These are phyloP conservation scores for Orbicella faveolata DNA, from an alignment of 64 coral and sea anemone species.

Conservation along the genomic window DNA sequence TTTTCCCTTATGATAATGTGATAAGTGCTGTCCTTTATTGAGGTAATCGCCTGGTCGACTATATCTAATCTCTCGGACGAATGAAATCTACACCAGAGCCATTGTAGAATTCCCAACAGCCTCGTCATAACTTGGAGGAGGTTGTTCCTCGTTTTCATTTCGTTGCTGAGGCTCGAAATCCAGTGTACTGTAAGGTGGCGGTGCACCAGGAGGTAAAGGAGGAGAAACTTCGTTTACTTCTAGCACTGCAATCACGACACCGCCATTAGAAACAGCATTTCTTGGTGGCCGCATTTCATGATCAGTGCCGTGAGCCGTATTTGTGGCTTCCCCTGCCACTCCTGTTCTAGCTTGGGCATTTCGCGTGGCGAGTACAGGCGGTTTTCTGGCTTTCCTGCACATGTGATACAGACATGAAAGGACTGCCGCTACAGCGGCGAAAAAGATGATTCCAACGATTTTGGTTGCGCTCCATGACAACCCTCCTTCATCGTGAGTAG, in stretches of 20 bases:
- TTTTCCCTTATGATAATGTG: too few relatives aligned
- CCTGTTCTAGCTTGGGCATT: neutral
- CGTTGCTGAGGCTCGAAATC: neutral
- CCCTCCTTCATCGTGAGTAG: too few relatives aligned
- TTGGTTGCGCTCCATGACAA: neutral
- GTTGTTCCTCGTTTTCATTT: neutral
- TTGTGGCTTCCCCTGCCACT: neutral
- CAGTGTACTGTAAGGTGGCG: neutral
- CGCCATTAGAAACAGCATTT: neutral
- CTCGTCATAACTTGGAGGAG: constrained; percentile 5
- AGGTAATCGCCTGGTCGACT: too few relatives aligned
- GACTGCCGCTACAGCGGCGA: neutral
- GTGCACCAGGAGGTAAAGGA: neutral
- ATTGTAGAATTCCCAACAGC: neutral
- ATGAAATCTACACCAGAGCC: neutral
- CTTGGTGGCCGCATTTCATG: neutral
- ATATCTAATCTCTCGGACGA: neutral
- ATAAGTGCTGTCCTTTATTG: too few relatives aligned
- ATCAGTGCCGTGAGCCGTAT: neutral
- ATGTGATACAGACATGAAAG: neutral
- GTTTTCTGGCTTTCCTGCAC: neutral
- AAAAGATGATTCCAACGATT: neutral
- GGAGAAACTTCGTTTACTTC: neutral
- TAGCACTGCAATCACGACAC: neutral
- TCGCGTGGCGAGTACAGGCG: neutral